Conservation (phyloP, 2,113 vertebrate species). For the Podocnemis expansa region DNA sequence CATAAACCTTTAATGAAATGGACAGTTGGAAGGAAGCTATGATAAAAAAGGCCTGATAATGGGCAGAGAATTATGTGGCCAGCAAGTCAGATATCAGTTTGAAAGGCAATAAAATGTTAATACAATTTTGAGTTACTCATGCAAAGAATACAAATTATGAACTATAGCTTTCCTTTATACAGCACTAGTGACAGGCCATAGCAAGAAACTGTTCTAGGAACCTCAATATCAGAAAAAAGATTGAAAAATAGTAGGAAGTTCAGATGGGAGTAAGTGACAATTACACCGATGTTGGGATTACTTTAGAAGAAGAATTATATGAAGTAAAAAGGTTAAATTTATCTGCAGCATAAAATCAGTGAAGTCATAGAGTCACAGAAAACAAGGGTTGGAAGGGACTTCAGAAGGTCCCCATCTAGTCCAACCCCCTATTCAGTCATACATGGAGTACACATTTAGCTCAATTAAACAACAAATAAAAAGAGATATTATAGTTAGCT, state of each 20-base stretch:
- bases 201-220: not conserved
- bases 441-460: not conserved
- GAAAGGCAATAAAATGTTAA: conserved; percentile 4
- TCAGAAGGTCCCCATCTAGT: too few species aligned
- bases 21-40: not conserved
- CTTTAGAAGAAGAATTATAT: not conserved
- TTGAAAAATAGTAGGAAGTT: not conserved
- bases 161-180: not conserved
- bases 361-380: not conserved
- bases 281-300: conserved; percentile 1
- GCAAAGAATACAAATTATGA: not conserved
- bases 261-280: conserved; percentile 34
- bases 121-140: conserved; percentile 37
- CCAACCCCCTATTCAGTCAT: not conserved
- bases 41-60: not conserved
- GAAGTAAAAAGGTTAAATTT: not conserved
- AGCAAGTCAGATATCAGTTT: not conserved
- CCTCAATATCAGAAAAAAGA: not conserved
- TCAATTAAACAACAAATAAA: not conserved
- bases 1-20: not conserved
- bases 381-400: too few species aligned
- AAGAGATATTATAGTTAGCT: not conserved
- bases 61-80: not conserved
- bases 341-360: not conserved
- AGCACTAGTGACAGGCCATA: not conserved